Conservation (phyloP, 2,888 invertebrate species). For the Smittia aterrima region DNA sequence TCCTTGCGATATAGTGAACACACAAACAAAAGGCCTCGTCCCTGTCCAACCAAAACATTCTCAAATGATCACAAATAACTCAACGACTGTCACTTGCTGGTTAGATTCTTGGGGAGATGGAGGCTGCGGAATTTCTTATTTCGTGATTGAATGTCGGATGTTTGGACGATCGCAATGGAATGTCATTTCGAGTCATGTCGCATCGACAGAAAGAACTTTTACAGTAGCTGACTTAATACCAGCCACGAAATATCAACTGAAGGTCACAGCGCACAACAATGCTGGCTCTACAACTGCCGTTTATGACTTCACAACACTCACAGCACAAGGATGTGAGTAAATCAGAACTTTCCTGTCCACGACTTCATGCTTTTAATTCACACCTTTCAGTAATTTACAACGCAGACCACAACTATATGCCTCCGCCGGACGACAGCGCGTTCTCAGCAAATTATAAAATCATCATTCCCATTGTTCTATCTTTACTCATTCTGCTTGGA, state of each 20-base stretch:
- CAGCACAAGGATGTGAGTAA: conserved; percentile 68
- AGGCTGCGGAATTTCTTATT: conserved; percentile 82
- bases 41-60: conserved; percentile 77
- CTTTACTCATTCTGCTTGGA: conserved; percentile 64
- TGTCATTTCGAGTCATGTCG: conserved; percentile 76
- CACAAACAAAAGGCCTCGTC: conserved; percentile 77
- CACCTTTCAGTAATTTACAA: conserved; percentile 48
- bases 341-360: conserved; percentile 30
- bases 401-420: conserved; percentile 60
- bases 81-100: conserved; percentile 83
- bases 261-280: conserved; percentile 80
- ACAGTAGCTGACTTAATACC: conserved; percentile 75
- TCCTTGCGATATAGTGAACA: conserved; percentile 83
- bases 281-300: conserved; percentile 79
- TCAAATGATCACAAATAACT: conserved; percentile 79
- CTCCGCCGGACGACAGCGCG: conserved; percentile 62
- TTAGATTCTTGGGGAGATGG: conserved; percentile 86
- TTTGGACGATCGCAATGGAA: conserved; percentile 65
- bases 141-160: conserved; percentile 75
- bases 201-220: conserved; percentile 76
- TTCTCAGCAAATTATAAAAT: conserved; percentile 67
- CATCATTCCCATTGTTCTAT: conserved; percentile 64
- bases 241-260: conserved; percentile 70
- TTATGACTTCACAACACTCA: conserved; percentile 82
- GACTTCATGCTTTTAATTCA: neutral